phyloP scores from a whole-genome alignment of 1,140 invertebrate species.

The Mycetomoellerius zeteki region DNA sequence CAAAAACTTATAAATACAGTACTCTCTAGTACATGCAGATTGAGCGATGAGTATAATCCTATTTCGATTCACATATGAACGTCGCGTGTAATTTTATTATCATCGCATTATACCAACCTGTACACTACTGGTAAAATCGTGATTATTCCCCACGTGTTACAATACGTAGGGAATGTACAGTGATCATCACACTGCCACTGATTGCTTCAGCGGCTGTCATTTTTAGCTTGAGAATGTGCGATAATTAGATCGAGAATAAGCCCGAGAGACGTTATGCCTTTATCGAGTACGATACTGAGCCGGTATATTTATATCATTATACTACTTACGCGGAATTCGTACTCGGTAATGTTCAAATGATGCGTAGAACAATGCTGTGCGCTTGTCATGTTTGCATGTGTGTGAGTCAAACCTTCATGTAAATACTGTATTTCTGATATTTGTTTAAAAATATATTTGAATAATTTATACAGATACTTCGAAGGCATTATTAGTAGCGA shows the following conservation, averaged over 20 bases:
- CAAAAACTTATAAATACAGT: slow-evolving; percentile 18
- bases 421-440: slow-evolving; percentile 84
- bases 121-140: slow-evolving; percentile 52
- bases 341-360: slow-evolving; percentile 56
- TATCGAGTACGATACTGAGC: slow-evolving; percentile 56
- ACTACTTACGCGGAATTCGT: slow-evolving; percentile 31
- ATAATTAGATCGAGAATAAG: slow-evolving; percentile 40
- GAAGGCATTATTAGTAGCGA: slow-evolving; percentile 42
- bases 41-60: slow-evolving; percentile 45
- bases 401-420: slow-evolving; percentile 81
- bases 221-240: slow-evolving; percentile 61
- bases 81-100: slow-evolving; percentile 36
- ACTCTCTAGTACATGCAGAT: slow-evolving; percentile 42
- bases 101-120: slow-evolving; percentile 24
- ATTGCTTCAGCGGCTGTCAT: slow-evolving; percentile 62
- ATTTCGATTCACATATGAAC: slow-evolving; percentile 24
- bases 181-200: slow-evolving; percentile 53
- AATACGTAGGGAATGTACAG: slow-evolving; percentile 47
- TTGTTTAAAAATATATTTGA: slow-evolving; percentile 87
- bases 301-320: slow-evolving; percentile 51
- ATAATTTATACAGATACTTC: slow-evolving; percentile 84
- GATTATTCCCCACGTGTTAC: slow-evolving; percentile 24
- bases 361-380: slow-evolving; percentile 70
- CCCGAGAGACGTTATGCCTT: slow-evolving; percentile 34
- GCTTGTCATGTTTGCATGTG: slow-evolving; percentile 78